Base-by-base conservation (phyloP, 2,888 invertebrate genomes). In the Margaritifera margaritifera region DNA sequence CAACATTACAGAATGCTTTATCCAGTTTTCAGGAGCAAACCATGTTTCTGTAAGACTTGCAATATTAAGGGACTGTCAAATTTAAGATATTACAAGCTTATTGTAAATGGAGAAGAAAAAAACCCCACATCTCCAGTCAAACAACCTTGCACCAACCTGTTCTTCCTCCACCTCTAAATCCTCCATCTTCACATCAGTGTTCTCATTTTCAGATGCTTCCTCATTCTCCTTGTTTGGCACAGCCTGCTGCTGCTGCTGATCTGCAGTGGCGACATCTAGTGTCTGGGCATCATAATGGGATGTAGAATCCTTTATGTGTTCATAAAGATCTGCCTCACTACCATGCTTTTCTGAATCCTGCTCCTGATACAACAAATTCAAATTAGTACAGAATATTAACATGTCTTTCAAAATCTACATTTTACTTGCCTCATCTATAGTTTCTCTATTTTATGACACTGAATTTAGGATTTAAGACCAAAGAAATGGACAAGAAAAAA, bases 291-390 rank as follows among this genome's bases (percentile, higher is more conserved):
- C 94, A 75, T 92, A 80, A n/a, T 82, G 79, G 0, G 72, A 66
- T 71, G 94, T 94, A 0, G 94, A 93, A 78, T 95, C 94, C 83
- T 94, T 94, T 4, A 97, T 94, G 87, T 97, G 96, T 86, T 96
- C 94, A 89, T 94, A 96, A 74, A 94, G 92, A 71, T 95, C 94
- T 5, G 91, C 87, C 31, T 75, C 68, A 53, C 65, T 72, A 50
- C 52, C 42, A 20, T 66, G 55, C n/a, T 69, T 61, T 20, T 66
- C 60, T 57, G 69, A 8, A 8, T 50, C 59, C 24, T 70, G 55
- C 5, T 68, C 68, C 64, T 70, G 18, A 42, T 2, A 55, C 11
- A 42, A 11, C 42, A 11, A 42, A 42, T 42, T 42, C 2, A 42
- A 42, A 42, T 42, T 42, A 42, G 42, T 42, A 11, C 8, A 42